Evolutionary conservation across 2,888 invertebrate genomes (phyloP).

Genomic region (Mythimna lalbum): DNA sequence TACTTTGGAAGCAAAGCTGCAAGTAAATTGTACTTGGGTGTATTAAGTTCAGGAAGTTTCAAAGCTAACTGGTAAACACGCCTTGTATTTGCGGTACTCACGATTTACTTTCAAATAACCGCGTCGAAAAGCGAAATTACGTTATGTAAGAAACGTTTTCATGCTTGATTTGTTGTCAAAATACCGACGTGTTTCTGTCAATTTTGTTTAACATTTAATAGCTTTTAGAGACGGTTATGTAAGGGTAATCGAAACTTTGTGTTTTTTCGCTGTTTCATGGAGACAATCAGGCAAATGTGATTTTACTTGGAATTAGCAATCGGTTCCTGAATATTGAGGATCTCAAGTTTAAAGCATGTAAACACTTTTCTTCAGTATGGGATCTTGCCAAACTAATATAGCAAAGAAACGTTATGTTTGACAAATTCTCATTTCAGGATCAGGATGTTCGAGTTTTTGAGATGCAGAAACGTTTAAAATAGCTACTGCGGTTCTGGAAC

Average conservation of each 20-base stretch:
- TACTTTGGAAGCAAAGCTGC: background rate
- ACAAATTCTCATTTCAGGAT: background rate
- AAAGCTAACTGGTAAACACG: constrained; percentile 34
- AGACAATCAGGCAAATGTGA: background rate
- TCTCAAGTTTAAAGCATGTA: too few species aligned
- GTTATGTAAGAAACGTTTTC: constrained; percentile 70
- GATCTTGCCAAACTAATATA: background rate
- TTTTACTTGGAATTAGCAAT: background rate
- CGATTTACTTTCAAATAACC: constrained; percentile 71
- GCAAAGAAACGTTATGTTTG: background rate
- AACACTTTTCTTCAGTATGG: background rate
- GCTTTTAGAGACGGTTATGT: constrained; percentile 16
- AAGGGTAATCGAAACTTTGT: constrained; percentile 1
- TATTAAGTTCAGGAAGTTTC: background rate
- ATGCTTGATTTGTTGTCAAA: constrained; percentile 68
- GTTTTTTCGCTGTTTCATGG: background rate
- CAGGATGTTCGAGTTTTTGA: too few species aligned
- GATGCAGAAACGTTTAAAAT: too few species aligned
- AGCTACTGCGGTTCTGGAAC: too few species aligned
- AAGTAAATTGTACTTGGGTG: too few species aligned
- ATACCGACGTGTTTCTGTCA: constrained; percentile 23
- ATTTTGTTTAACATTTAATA: constrained; percentile 16
- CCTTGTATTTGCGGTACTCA: constrained; percentile 37
- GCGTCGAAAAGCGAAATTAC: constrained; percentile 70
- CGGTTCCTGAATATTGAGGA: background rate